Base-by-base conservation (phyloP, 2,113 vertebrate species). In the Arizona elegans region DNA sequence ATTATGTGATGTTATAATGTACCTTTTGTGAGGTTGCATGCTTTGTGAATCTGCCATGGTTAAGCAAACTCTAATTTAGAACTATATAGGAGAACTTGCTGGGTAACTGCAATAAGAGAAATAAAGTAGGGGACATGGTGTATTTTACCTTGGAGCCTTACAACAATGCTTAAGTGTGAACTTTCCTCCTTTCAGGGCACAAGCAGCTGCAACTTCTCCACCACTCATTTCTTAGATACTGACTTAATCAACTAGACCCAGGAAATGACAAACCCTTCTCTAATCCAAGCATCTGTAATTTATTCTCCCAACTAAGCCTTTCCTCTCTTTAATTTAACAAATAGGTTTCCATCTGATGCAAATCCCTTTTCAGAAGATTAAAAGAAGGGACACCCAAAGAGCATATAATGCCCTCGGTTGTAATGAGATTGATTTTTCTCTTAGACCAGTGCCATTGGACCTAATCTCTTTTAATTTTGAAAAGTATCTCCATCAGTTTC, bases 301-400 rank as follows among this genome's bases (percentile, higher is more conserved):
- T 96, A 92, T 89, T 93, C 88, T 90, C 5, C 3, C 56, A 26
- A 56, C 43, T 50, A 52, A 92, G 85, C 65, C 1, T 90, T 93
- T 10, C 70, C 33, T 86, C 93, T 93, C 15, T 91, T 53, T 86
- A 95, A 89, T 92, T 93, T 93, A 92, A 93, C 33, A 86, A 93
- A 91, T 85, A 5, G 13, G 92, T 92, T 95, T 23, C 33, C 90
- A 24, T 90, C 81, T 94, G 90, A 96, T 19, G 92, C 54, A 95
- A 95, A 95, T 92, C 24, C 3, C 17, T 91, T 95, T 94, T 92
- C 92, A 93, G 85, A 94, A 92, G 90, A 95, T 96, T 96, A 58
- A 58, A 95, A 93, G 15, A 93, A 50, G n/a, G 54, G 92, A 85
- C 95, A 94, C 91, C 54, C 93, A 88, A 94, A 93, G 90, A 93